Percentiles rank a stretch among this genome's conserved stretches.
Conservation (phyloP, 2,113 vertebrate species). For the Scytalopus superciliaris region DNA sequence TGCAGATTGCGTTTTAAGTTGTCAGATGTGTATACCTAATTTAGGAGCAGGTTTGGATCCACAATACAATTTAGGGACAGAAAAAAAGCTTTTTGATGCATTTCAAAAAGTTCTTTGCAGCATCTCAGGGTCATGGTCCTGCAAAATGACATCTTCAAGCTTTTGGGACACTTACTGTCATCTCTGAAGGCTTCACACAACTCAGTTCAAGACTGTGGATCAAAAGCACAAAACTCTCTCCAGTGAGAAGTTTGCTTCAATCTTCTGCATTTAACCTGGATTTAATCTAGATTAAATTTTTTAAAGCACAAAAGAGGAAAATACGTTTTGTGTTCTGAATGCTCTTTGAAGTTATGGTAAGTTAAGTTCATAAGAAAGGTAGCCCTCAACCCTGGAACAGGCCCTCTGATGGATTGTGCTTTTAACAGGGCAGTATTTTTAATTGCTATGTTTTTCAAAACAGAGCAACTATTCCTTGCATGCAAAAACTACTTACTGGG, state of each 20-base stretch:
- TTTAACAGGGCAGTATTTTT: neutral
- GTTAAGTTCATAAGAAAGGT: neutral
- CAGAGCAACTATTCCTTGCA: neutral
- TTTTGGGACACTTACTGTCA: neutral
- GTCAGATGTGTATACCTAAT: neutral
- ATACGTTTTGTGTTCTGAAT: neutral
- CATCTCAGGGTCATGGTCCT: neutral
- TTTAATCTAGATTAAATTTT: neutral
- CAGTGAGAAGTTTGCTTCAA: neutral
- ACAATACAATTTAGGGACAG: neutral
- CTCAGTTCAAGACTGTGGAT: neutral
- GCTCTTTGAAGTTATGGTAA: neutral
- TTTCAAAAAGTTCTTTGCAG: neutral
- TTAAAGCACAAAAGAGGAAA: neutral
- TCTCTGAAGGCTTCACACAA: neutral
- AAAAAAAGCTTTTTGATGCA: neutral
- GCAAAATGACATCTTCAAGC: accelerated
- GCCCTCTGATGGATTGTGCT: neutral
- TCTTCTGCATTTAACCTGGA: neutral
- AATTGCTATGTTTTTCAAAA: neutral
- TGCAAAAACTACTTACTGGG: neutral
- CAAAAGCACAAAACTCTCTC: neutral
- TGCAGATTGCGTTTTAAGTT: neutral
- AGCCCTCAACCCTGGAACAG: neutral
- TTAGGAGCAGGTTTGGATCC: neutral